Base-by-base conservation (phyloP, 2,888 invertebrate species). In the Machimus rusticus region DNA sequence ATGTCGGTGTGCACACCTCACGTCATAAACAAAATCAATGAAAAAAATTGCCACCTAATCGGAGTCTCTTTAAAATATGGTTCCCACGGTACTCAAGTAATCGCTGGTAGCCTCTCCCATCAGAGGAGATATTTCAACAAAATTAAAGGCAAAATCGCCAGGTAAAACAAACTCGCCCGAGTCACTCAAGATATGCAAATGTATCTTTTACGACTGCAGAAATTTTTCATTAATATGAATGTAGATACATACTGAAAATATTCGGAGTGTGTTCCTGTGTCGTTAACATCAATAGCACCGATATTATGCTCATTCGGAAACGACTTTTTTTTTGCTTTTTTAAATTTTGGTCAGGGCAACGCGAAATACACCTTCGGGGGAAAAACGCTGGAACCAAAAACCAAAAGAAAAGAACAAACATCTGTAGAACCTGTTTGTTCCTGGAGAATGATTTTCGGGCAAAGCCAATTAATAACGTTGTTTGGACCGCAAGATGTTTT, bases 381-480 rank as follows among this genome's bases (percentile, higher is more conserved):
- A 66, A 19, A 14, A 28, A 66, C 66, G 37, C 37, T 57, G n/a
- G 19, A 37, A 82, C 16, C 4, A n/a, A 76, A 82, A 55, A 51
- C 6, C 16, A 66, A 55, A 81, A 31, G 14, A 81, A 81, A 78
- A 78, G 12, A 78, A 16, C 14, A 79, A 23, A 81, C 55, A 28
- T 14, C n/a, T 51, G 19, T 34, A 82, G 46, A 82, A 82, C 82
- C 82, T 57, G 82, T 57, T 82, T 37, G 34, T n/a, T 16, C 76
- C 55, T 82, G 28, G 23, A 82, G 82, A 66, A 57, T 37, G 57
- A 31, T 82, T 82, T 82, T 82, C n/a, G 66, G 82, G 37, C 66
- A 37, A 82, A 66, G 57, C 66, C 82, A 82, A 82, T 82, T 82
- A 82, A 82, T 82, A 82, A 66, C 34, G 55, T 66, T 82, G 66